Conservation (phyloP, 2,113 vertebrate species). For the Bubalus kerabau region DNA sequence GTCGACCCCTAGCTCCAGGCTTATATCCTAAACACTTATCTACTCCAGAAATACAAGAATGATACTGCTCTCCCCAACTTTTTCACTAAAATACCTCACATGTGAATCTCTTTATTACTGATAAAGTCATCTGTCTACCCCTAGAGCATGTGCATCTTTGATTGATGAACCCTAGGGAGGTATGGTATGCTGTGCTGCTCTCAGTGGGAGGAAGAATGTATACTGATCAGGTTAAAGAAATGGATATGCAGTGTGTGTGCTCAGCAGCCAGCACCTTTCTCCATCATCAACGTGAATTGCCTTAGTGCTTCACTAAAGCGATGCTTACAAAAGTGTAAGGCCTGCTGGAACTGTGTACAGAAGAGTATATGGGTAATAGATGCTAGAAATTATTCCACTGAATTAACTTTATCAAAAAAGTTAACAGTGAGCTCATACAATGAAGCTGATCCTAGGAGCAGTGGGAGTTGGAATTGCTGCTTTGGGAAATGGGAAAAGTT, state of each 20-base stretch:
- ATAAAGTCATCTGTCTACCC: neutral
- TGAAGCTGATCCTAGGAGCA: neutral
- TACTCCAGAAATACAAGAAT: neutral
- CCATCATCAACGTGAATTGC: neutral
- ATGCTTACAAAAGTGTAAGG: neutral
- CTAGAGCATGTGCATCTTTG: neutral
- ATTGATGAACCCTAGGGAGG: neutral
- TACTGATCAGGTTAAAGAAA: neutral
- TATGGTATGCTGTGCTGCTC: neutral
- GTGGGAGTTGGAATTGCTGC: neutral
- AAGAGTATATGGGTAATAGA: neutral
- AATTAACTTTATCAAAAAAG: neutral
- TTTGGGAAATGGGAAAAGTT: neutral
- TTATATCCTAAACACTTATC: neutral
- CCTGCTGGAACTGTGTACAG: neutral
- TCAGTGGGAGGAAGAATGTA: neutral
- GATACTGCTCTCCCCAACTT: neutral
- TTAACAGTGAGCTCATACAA: neutral
- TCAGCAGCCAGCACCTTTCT: neutral
- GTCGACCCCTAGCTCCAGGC: neutral
- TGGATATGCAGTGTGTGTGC: too few relatives aligned
- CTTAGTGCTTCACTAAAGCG: neutral
- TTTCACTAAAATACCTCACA: neutral
- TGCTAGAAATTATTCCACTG: neutral
- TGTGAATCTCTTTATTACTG: neutral